phyloP scores from a whole-genome alignment of 2,113 vertebrate species.

The Phaethon lepturus region DNA sequence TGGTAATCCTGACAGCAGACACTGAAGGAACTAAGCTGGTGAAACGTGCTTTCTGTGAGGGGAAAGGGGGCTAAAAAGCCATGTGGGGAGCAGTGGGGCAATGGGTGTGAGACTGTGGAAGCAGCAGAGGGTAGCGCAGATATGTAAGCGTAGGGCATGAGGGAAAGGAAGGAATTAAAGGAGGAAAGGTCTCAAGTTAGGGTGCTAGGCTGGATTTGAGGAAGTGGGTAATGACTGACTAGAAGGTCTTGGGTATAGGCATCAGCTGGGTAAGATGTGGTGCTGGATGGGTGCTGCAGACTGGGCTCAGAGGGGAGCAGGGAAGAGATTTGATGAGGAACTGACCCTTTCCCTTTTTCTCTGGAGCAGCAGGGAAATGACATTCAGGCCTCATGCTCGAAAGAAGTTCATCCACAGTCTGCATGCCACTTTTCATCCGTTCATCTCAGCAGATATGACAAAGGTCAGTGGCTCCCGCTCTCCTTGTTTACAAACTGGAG shows the following conservation, averaged over 20 bases:
- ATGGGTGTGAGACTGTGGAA: background rate
- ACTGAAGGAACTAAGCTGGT: background rate
- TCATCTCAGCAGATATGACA: background rate
- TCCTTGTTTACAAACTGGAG: background rate
- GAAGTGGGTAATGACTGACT: background rate
- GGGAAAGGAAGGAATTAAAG: background rate
- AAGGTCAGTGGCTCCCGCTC: background rate
- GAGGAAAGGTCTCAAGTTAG: background rate
- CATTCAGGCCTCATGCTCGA: background rate
- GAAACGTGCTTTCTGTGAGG: background rate
- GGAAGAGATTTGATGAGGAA: background rate
- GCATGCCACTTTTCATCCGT: background rate
- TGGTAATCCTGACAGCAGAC: background rate
- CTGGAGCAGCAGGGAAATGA: background rate
- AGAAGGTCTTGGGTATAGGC: background rate
- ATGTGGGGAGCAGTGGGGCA: rapidly evolving
- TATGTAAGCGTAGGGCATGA: rapidly evolving
- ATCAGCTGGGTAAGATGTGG: rapidly evolving
- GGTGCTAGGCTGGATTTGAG: background rate
- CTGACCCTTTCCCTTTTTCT: background rate
- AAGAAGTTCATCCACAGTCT: background rate
- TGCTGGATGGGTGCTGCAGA: background rate
- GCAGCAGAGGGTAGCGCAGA: background rate
- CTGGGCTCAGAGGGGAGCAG: background rate
- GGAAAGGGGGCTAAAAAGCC: background rate